Base-by-base conservation (phyloP, 1,140 invertebrate species). In the Mycetomoellerius zeteki region DNA sequence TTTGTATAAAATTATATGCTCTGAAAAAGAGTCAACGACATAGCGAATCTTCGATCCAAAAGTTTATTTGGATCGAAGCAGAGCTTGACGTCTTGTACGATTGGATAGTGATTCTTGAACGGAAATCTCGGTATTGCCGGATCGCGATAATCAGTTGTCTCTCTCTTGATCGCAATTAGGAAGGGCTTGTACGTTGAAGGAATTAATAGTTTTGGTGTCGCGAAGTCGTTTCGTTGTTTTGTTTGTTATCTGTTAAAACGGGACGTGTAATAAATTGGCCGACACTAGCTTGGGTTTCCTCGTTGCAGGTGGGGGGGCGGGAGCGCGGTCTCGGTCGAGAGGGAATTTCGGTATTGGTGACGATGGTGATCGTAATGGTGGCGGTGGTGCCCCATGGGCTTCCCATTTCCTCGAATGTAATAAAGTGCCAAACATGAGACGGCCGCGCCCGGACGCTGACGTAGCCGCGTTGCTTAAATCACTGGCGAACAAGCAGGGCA, bases 261-360 rank as follows among this genome's bases (percentile, higher is more conserved):
- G 92, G 90, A 88, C 92, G 92, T 91, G 86, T 89, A 89, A 88
- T 85, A 81, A 78, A 88, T 93, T 92, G 92, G 91, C 90, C 92
- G 92, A 94, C 90, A 95, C 93, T 95, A 95, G 94, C 88, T 94
- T 95, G 91, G 94, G 95, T 94, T 95, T 95, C 94, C 94, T 95
- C 94, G 94, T 95, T 95, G 89, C 94, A 95, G 94, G 94, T 95
- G 91, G 94, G 95, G 94, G 94, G 94, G 93, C 93, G 92, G 86
- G 91, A 92, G 89, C 92, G 93, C 93, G 93, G 92, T 93, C 91
- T 93, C 92, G 92, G 91, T 92, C 92, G 89, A 92, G 92, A 90
- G 91, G 88, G 91, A 92, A 92, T 92, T 90, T 84, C 82, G 86
- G 87, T 86, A 80, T 43, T 82, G 88, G 33, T 77, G 80, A 47